Conservation (phyloP, 2,797 vertebrate genomes). For the Paratrypauchen microcephalus region DNA sequence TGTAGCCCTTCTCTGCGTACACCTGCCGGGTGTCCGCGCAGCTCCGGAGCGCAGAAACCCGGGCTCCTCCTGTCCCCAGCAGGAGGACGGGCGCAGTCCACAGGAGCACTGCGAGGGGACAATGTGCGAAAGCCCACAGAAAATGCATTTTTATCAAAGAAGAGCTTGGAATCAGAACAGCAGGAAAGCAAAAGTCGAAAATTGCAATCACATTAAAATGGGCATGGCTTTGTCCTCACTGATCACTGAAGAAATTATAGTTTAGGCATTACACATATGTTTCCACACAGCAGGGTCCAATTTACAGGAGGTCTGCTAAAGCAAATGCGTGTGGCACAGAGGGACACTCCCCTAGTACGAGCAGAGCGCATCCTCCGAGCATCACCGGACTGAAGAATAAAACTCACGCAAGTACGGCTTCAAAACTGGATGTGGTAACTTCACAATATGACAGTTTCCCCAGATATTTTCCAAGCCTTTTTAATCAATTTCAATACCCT, state of each 20-base stretch:
- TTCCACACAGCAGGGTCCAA: slow-evolving; percentile 34
- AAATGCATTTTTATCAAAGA: slow-evolving; percentile 54
- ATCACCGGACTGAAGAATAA: rapidly evolving
- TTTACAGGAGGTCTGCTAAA: slow-evolving; percentile 34
- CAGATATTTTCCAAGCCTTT: background rate
- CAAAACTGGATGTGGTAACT: slow-evolving; percentile 10
- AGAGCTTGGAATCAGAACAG: slow-evolving; percentile 10
- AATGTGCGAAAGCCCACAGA: slow-evolving; percentile 26
- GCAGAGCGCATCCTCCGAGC: slow-evolving; percentile 28
- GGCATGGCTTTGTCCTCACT: slow-evolving; percentile 33
- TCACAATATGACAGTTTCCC: slow-evolving; percentile 35
- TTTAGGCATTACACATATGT: slow-evolving; percentile 33
- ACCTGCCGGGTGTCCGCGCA: slow-evolving; percentile 85
- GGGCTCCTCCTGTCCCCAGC: slow-evolving; percentile 63
- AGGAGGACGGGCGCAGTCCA: slow-evolving; percentile 63
- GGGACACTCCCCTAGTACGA: slow-evolving; percentile 48
- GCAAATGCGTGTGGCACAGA: slow-evolving; percentile 29
- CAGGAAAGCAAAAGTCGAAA: slow-evolving; percentile 43
- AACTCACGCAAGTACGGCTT: too few species aligned
- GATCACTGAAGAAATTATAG: slow-evolving; percentile 11
- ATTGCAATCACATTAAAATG: slow-evolving; percentile 33
- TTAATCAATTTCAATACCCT: background rate
- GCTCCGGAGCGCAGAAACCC: slow-evolving; percentile 75
- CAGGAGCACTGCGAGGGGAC: slow-evolving; percentile 59
- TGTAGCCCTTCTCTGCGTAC: slow-evolving; percentile 84